Evolutionary conservation across 2,797 vertebrate genomes (phyloP).

Genomic region (Anisognathus igniventris): DNA sequence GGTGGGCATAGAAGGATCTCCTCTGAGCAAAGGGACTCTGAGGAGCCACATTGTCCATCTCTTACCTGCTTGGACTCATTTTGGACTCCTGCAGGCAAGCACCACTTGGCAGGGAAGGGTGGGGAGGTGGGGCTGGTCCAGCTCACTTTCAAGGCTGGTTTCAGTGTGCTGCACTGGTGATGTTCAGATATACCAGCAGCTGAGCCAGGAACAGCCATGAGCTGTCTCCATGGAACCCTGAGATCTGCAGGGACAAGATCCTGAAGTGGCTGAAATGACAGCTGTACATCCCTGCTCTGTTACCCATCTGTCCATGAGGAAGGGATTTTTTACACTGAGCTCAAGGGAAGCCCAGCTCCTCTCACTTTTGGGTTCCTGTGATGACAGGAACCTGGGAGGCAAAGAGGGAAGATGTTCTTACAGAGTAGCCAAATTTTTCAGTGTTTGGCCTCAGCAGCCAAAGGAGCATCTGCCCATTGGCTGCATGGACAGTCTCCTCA

Average conservation of each 20-base stretch:
- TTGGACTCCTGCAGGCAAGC: background rate
- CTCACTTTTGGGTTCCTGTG: background rate
- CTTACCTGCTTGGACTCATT: background rate
- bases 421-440: background rate
- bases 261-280: background rate
- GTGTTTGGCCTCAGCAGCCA: background rate
- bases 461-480: background rate
- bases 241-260: background rate
- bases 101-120: background rate
- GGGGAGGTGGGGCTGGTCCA: background rate
- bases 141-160: background rate
- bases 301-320: background rate
- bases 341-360: background rate
- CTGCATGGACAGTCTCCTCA: background rate
- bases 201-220: background rate
- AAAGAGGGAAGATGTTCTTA: background rate
- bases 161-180: background rate
- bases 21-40: background rate
- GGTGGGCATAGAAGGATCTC: constrained; percentile 1
- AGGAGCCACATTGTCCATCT: background rate
- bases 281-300: background rate
- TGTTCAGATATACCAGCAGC: background rate
- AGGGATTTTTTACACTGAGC: background rate
- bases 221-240: background rate
- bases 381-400: background rate